A percentile compares a stretch with the other conserved stretches of the same genome.
These are phyloP conservation scores for Troides aeacus DNA, from an alignment of 2,888 invertebrate genomes.

Conservation along the genomic window DNA sequence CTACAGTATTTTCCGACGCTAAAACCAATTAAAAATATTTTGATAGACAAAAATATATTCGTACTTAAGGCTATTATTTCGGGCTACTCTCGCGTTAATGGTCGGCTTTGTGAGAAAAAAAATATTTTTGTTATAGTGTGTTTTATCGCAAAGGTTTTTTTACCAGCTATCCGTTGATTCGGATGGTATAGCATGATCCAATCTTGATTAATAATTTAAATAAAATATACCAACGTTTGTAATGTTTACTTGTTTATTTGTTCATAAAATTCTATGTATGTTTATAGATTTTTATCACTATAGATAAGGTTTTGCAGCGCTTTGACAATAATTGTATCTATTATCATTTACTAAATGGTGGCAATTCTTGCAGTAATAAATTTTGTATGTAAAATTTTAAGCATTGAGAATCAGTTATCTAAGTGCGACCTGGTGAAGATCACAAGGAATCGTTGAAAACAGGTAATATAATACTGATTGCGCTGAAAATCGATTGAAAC, in stretches of 20 bases:
- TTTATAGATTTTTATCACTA: too few relatives aligned
- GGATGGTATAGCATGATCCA: not conserved
- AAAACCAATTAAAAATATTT: conserved; percentile 77
- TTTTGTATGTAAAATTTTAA: too few relatives aligned
- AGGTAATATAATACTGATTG: too few relatives aligned
- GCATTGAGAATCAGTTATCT: too few relatives aligned
- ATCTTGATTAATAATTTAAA: conserved; percentile 2
- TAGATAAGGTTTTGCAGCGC: too few relatives aligned
- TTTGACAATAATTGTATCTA: too few relatives aligned
- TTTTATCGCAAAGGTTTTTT: conserved; percentile 29
- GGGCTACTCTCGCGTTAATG: conserved; percentile 57
- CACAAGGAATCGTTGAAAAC: too few relatives aligned
- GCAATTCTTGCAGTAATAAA: too few relatives aligned
- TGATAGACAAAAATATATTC: conserved; percentile 74
- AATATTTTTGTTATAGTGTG: conserved; percentile 54
- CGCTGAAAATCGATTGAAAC: too few relatives aligned
- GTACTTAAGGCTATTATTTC: conserved; percentile 56
- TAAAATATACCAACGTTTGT: not conserved
- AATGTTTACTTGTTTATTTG: not conserved
- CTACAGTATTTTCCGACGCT: conserved; percentile 69
- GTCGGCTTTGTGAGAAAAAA: conserved; percentile 56
- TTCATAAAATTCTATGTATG: not conserved
- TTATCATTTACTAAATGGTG: too few relatives aligned
- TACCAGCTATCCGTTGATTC: not conserved
- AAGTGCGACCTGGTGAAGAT: too few relatives aligned